These are phyloP conservation scores for Cryptotis parvus DNA, from an alignment of 2,113 vertebrate species.

Conservation along the genomic window DNA sequence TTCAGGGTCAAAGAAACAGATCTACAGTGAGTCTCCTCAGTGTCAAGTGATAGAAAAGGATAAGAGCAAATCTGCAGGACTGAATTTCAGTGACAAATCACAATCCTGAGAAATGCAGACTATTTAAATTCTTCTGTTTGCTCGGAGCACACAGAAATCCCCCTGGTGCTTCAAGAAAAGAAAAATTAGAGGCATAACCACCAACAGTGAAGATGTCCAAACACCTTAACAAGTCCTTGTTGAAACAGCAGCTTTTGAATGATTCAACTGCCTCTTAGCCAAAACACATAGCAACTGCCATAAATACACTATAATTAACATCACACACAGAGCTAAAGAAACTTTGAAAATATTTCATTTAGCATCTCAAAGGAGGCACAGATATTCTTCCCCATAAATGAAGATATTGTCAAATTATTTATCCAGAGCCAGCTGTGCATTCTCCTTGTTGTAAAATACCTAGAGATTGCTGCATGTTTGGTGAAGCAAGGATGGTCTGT, in stretches of 20 bases:
- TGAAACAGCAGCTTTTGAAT: conserved; percentile 65
- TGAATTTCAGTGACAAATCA: conserved; percentile 18
- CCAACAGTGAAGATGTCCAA: conserved; percentile 56
- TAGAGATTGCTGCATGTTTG: neutral
- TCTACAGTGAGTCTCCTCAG: neutral
- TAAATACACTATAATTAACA: conserved; percentile 73
- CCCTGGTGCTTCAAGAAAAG: conserved; percentile 19
- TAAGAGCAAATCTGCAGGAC: neutral
- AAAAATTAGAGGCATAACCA: conserved; percentile 36
- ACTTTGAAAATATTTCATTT: conserved; percentile 73
- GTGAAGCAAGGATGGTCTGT: neutral
- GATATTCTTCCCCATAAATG: conserved; percentile 55
- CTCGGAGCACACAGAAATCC: conserved; percentile 36
- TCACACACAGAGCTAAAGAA: conserved; percentile 46
- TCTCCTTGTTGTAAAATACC: conserved; percentile 18
- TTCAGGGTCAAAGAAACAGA: neutral
- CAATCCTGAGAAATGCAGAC: conserved; percentile 35
- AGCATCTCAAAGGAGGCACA: conserved; percentile 59
- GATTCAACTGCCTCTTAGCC: conserved; percentile 57
- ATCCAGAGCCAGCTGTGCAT: conserved; percentile 52
- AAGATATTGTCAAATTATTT: conserved; percentile 71
- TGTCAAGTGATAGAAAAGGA: conserved; percentile 27
- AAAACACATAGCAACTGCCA: conserved; percentile 59
- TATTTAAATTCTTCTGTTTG: conserved; percentile 52
- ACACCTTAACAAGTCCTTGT: conserved; percentile 64